Conservation (phyloP, 2,888 invertebrate genomes). For the Abrostola tripartita region DNA sequence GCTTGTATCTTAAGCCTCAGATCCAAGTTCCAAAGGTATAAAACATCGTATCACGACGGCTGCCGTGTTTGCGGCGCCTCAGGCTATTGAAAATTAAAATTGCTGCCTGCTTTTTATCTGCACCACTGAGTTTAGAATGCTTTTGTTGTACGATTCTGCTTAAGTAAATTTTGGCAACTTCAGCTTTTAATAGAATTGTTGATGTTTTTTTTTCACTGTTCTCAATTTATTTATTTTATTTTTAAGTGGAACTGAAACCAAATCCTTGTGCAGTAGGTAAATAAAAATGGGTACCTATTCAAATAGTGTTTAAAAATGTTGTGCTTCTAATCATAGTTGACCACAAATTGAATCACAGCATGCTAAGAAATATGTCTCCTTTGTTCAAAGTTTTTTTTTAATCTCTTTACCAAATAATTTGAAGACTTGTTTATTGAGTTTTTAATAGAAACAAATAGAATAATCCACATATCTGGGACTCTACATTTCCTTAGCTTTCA, state of each 20-base stretch:
- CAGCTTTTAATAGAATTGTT: conserved; percentile 12
- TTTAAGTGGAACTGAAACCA: no score
- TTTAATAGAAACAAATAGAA: no score
- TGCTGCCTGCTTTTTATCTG: conserved; percentile 76
- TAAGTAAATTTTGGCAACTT: conserved; percentile 23
- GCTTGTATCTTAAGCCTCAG: conserved; percentile 54
- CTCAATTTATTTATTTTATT: not conserved
- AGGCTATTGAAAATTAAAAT: conserved; percentile 86
- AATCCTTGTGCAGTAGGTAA: no score
- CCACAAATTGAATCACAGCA: not conserved
- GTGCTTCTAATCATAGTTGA: not conserved
- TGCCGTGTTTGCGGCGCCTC: conserved; percentile 77
- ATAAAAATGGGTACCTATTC: no score
- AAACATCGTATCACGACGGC: conserved; percentile 75
- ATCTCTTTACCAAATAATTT: no score
- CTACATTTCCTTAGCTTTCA: conserved; percentile 1
- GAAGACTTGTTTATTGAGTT: no score
- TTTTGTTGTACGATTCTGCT: conserved; percentile 65
- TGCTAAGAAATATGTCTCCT: no score
- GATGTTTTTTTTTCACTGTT: not conserved
- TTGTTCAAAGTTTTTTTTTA: no score
- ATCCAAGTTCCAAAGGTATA: conserved; percentile 68
- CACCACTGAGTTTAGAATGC: conserved; percentile 68
- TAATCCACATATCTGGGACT: not conserved
- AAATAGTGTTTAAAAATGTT: not conserved